Conservation (phyloP, 2,888 invertebrate genomes). For the Parasteatoda lunata region DNA sequence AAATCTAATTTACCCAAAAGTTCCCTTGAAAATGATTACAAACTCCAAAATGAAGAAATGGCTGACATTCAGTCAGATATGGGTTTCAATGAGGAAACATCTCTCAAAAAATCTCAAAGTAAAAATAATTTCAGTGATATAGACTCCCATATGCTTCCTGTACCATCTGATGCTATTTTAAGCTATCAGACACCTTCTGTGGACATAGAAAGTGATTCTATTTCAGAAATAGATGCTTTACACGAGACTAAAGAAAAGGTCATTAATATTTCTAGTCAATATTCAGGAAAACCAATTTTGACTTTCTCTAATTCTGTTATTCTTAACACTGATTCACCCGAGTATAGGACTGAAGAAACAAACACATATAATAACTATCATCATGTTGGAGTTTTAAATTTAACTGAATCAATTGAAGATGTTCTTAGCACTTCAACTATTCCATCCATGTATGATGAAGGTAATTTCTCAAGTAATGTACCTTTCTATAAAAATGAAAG, state of each 20-base stretch:
- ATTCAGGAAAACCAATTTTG: slow-evolving; percentile 23
- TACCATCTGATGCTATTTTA: slow-evolving; percentile 52
- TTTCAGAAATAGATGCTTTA: slow-evolving; percentile 16
- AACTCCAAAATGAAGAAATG: slow-evolving; percentile 7
- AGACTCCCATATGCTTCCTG: slow-evolving; percentile 34
- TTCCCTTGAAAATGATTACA: slow-evolving; percentile 9
- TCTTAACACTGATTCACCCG: not conserved
- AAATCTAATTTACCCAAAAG: not conserved
- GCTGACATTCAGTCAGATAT: slow-evolving; percentile 9
- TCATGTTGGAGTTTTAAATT: slow-evolving; percentile 28
- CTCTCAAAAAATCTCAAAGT: not conserved
- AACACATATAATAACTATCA: slow-evolving; percentile 20
- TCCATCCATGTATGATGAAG: slow-evolving; percentile 26
- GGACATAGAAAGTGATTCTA: slow-evolving; percentile 1
- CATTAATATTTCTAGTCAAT: slow-evolving; percentile 33
- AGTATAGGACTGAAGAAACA: slow-evolving; percentile 22
- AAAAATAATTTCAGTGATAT: slow-evolving; percentile 53
- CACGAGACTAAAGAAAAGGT: slow-evolving; percentile 24
- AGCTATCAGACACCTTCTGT: slow-evolving; percentile 41
- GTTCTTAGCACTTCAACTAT: slow-evolving; percentile 12
- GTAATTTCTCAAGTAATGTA: slow-evolving; percentile 41
- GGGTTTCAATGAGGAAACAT: slow-evolving; percentile 15
- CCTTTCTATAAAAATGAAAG: slow-evolving; percentile 34
- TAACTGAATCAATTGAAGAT: slow-evolving; percentile 24
- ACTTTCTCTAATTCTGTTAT: slow-evolving; percentile 6